These are phyloP conservation scores for Aproaerema taeniolella DNA, from an alignment of 2,888 invertebrate genomes.

Conservation along the genomic window DNA sequence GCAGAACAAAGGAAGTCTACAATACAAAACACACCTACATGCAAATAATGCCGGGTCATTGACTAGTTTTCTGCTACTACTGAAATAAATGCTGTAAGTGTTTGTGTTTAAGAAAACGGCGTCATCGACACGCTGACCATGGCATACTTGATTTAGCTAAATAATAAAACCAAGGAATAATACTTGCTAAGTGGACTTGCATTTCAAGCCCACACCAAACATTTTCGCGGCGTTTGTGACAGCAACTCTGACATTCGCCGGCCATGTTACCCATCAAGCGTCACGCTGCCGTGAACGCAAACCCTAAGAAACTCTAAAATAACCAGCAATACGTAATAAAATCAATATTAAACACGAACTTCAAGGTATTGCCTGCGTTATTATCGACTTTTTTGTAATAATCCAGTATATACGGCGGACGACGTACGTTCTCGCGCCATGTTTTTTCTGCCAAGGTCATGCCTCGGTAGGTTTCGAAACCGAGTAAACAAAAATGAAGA, in stretches of 20 bases:
- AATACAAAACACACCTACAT: constrained; percentile 52
- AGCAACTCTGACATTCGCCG: constrained; percentile 62
- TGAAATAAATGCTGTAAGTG: constrained; percentile 43
- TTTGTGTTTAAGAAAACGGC: constrained; percentile 28
- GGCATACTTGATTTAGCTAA: constrained; percentile 26
- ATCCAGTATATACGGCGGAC: constrained; percentile 43
- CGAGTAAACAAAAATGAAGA: constrained; percentile 67
- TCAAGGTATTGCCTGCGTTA: constrained; percentile 24
- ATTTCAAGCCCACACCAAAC: too few species aligned
- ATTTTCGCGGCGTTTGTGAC: constrained; percentile 48
- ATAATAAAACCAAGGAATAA: constrained; percentile 19
- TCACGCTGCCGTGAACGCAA: constrained; percentile 64
- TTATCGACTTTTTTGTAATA: constrained; percentile 29
- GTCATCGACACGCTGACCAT: constrained; percentile 23
- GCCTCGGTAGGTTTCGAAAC: constrained; percentile 62
- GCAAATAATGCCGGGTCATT: constrained; percentile 70
- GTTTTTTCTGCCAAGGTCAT: constrained; percentile 74
- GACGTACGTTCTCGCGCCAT: constrained; percentile 71
- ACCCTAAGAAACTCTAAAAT: constrained; percentile 60
- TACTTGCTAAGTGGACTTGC: constrained; percentile 12
- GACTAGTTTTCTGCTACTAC: constrained; percentile 48
- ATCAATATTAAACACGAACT: constrained; percentile 41
- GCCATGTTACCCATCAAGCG: constrained; percentile 71
- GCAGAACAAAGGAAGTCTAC: constrained; percentile 52
- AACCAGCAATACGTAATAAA: constrained; percentile 45